Evolutionary conservation across 2,113 vertebrate species (phyloP).

Genomic region (Heterocephalus glaber): DNA sequence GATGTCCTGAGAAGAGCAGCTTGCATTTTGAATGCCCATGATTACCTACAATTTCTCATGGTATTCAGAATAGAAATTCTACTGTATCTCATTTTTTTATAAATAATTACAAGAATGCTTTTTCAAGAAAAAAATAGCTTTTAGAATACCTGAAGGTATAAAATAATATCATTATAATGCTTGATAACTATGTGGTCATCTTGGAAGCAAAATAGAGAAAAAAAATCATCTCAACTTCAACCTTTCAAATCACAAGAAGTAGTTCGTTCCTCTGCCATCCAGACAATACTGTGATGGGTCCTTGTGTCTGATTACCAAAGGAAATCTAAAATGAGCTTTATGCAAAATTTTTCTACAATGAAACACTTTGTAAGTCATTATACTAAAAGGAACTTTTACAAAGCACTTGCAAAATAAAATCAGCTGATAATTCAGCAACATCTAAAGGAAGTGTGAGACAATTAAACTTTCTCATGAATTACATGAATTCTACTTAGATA

Average conservation of each 20-base stretch:
- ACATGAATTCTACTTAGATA: not conserved
- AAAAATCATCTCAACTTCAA: slow-evolving; percentile 49
- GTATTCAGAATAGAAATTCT: slow-evolving; percentile 63
- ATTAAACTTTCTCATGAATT: slow-evolving; percentile 69
- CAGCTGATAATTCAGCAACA: slow-evolving; percentile 63
- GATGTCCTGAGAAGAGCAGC: slow-evolving; percentile 9
- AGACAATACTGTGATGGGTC: slow-evolving; percentile 61
- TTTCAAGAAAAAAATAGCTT: slow-evolving; percentile 53
- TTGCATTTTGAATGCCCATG: slow-evolving; percentile 60
- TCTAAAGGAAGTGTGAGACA: slow-evolving; percentile 68
- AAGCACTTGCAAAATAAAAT: slow-evolving; percentile 75
- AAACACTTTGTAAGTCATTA: slow-evolving; percentile 75
- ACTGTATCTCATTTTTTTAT: slow-evolving; percentile 73
- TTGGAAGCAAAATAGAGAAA: slow-evolving; percentile 65
- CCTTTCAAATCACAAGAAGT: slow-evolving; percentile 66
- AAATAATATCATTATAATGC: slow-evolving; percentile 55
- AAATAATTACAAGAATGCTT: slow-evolving; percentile 77
- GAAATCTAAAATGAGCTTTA: slow-evolving; percentile 77
- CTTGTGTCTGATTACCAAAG: slow-evolving; percentile 72
- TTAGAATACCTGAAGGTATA: slow-evolving; percentile 56
- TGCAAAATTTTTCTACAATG: slow-evolving; percentile 74
- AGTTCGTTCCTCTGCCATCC: slow-evolving; percentile 61
- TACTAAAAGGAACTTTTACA: slow-evolving; percentile 73
- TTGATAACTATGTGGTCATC: slow-evolving; percentile 69
- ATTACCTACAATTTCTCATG: slow-evolving; percentile 68